These are phyloP conservation scores for Panonychus citri DNA, from an alignment of 1,140 invertebrate genomes.

Conservation along the genomic window DNA sequence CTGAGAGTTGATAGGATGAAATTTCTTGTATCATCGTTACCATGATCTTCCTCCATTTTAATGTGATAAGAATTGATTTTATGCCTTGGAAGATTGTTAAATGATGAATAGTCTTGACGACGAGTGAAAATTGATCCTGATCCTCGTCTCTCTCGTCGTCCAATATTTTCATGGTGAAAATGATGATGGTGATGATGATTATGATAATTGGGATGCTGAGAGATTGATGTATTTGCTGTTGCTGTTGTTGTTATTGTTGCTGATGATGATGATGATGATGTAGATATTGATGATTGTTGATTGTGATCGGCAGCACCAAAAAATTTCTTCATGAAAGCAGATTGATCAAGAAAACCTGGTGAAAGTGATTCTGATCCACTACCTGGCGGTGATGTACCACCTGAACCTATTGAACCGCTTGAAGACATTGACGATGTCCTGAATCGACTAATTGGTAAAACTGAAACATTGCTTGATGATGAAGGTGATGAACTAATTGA, in stretches of 20 bases:
- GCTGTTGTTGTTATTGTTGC: too few relatives aligned
- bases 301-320: neutral
- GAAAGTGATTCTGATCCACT: slow-evolving; percentile 1
- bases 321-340: neutral
- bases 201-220: neutral
- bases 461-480: neutral
- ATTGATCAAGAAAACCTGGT: neutral
- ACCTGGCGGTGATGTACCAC: slow-evolving; percentile 1
- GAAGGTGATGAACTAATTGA: neutral
- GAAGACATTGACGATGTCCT: slow-evolving; percentile 18
- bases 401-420: slow-evolving; percentile 12
- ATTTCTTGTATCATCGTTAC: slow-evolving; percentile 60
- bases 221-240: too few relatives aligned
- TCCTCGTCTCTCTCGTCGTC: slow-evolving; percentile 7
- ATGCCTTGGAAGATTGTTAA: slow-evolving; percentile 71
- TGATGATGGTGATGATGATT: neutral
- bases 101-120: slow-evolving; percentile 74
- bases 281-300: neutral
- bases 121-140: slow-evolving; percentile 45
- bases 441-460: slow-evolving; percentile 7
- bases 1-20: slow-evolving; percentile 74
- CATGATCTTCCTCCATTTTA: slow-evolving; percentile 88
- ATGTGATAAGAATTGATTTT: slow-evolving; percentile 97
- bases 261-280: neutral
- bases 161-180: neutral